Evolutionary conservation across 2,888 invertebrate species (phyloP), one percentile per base, ranked within the genome.

Genomic region (Eupithecia pulchellata): DNA sequence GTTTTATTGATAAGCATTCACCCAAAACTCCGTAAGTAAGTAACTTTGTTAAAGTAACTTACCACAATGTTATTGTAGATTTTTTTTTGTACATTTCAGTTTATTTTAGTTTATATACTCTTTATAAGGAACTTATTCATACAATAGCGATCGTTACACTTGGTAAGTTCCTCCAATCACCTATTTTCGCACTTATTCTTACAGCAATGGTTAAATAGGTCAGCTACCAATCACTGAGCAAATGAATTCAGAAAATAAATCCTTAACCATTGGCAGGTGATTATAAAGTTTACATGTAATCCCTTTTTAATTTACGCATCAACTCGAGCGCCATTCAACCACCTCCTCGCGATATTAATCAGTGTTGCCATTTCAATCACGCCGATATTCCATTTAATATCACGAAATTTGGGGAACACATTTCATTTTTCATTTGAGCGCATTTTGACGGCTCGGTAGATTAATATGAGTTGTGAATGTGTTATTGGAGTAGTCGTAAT

Each of bases 221-320:
- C 34, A 13, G 34, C 11, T 34, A 34, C 34, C 34, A 2, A 8
- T 2, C 42, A 42, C n/a, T n/a, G n/a, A n/a, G 4, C 17, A 39
- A 17, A 39, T 5, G n/a, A 39, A 17, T 1, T 17, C 14, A 17
- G 39, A 42, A n/a, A n/a, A 42, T 42, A 2, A 39, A 42, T 42
- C 6, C n/a, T 17, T 30, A 25, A 1, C 36, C 36, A 66, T 71
- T 55, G 67, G 30, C 64, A 60, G 39, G 34, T 57, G n/a, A 36
- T 66, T 13, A 66, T 64, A 71, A 14, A 61, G 9, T 62, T 64
- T 72, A 52, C 39, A 68, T 71, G 69, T 66, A 69, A 71, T 74
- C 61, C 60, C 66, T 69, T 74, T 77, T 77, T 77, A 77, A 77
- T 75, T 74, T 77, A 69, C 72, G 74, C 71, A 67, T 65, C 57